Conservation (phyloP, 1,140 invertebrate genomes). For the Dysdera silvatica region DNA sequence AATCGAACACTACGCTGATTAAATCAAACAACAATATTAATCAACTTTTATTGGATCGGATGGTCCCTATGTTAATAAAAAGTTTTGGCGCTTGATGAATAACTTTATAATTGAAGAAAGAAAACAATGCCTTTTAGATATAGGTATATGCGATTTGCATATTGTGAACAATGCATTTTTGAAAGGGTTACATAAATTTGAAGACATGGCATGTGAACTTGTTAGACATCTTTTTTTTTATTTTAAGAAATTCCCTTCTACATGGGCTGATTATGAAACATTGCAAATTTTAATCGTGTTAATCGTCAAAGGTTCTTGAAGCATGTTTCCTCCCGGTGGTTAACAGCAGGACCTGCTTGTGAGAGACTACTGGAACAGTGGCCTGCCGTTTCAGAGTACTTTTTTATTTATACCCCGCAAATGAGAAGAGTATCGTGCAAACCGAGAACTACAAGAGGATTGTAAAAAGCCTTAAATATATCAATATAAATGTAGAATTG, state of each 20-base stretch:
- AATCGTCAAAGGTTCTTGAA: conserved; percentile 33
- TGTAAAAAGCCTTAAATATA: neutral
- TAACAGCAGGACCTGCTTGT: conserved; percentile 30
- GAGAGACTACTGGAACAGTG: conserved; percentile 32
- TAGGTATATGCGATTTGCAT: conserved; percentile 35
- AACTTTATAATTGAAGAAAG: neutral
- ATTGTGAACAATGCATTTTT: conserved; percentile 7
- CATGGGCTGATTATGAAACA: conserved; percentile 33
- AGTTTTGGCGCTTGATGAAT: conserved; percentile 2
- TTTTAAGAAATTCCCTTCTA: conserved; percentile 32
- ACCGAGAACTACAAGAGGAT: neutral
- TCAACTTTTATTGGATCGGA: too few relatives aligned
- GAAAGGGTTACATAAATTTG: conserved; percentile 34
- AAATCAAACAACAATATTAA: too few relatives aligned
- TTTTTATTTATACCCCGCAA: conserved; percentile 25
- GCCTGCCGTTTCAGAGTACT: conserved; percentile 29
- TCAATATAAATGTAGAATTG: conserved; percentile 1
- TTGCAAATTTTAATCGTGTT: conserved; percentile 27
- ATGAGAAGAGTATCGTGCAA: neutral
- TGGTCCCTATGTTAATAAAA: conserved; percentile 19
- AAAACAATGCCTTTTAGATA: conserved; percentile 4
- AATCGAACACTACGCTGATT: too few relatives aligned
- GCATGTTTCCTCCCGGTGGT: conserved; percentile 34
- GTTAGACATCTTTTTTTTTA: neutral
- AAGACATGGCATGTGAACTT: conserved; percentile 21